A percentile compares a stretch with the other conserved stretches of the same genome.
phyloP scores from a whole-genome alignment of 2,888 invertebrate species.

The Pseudanteris insignis region DNA sequence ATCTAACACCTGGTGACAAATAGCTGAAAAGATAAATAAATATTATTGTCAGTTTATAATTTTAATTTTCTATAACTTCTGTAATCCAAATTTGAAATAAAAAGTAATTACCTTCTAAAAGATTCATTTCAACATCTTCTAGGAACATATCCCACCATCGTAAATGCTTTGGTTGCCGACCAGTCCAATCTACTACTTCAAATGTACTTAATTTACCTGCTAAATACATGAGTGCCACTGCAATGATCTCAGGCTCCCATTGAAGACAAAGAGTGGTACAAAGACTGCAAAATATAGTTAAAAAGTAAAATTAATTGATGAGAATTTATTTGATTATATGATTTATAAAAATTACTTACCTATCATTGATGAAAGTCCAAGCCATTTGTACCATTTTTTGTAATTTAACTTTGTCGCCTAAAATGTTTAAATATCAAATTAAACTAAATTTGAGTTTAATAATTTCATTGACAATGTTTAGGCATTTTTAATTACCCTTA shows the following conservation, averaged over 20 bases:
- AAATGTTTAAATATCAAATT: no score
- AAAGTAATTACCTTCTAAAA: slow-evolving; percentile 86
- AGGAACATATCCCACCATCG: slow-evolving; percentile 99
- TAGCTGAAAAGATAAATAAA: slow-evolving; percentile 79
- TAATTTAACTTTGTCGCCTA: slow-evolving; percentile 88
- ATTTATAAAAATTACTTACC: no score
- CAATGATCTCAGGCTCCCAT: slow-evolving; percentile 98
- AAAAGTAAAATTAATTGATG: no score
- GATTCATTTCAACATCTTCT: slow-evolving; percentile 91
- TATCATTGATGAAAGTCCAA: slow-evolving; percentile 99
- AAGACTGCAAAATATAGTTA: slow-evolving; percentile 69
- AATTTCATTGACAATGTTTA: not conserved
- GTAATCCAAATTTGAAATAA: no score
- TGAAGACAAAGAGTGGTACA: slow-evolving; percentile 96
- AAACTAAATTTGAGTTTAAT: no score
- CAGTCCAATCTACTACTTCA: slow-evolving; percentile 93
- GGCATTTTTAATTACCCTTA: slow-evolving; percentile 70
- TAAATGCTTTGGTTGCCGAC: slow-evolving; percentile 77
- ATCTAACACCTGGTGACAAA: slow-evolving; percentile 95
- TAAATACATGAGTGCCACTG: slow-evolving; percentile 95
- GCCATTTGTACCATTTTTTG: slow-evolving; percentile 99
- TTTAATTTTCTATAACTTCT: no score
- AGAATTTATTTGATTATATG: no score
- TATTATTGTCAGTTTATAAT: not conserved
- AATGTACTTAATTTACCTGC: slow-evolving; percentile 96